Percentiles rank a stretch among this genome's conserved stretches.
Conservation (phyloP, 23 tunicate species). For the Oikopleura vanhoeffeni region DNA sequence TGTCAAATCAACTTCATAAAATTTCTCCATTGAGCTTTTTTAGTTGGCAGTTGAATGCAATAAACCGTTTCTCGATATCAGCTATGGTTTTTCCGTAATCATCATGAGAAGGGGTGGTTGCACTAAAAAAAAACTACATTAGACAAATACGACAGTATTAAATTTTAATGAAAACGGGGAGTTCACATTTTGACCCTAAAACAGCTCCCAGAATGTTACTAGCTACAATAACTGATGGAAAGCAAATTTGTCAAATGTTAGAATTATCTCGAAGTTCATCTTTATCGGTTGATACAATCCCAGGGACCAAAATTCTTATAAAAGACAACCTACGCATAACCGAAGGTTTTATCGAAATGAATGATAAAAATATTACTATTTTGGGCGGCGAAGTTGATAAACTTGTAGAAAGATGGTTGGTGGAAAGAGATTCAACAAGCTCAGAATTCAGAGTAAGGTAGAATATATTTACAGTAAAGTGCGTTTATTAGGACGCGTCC, state of each 20-base stretch:
- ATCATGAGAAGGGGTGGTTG: no score
- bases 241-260: background rate
- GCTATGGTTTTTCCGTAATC: no score
- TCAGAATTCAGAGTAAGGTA: background rate
- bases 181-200: no score
- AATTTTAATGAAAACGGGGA: no score
- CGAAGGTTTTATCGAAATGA: conserved; percentile 29
- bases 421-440: conserved; percentile 19
- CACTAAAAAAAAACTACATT: no score
- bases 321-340: conserved; percentile 18
- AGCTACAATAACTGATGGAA: conserved; percentile 50
- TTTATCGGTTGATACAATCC: conserved; percentile 31
- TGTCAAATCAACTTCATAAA: no score
- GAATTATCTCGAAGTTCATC: background rate
- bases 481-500: no score
- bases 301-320: conserved; percentile 52
- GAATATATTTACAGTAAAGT: no score
- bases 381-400: conserved; percentile 70
- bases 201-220: conserved; percentile 49
- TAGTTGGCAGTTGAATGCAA: no score
- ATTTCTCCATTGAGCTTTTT: no score
- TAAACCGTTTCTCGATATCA: no score
- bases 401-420: conserved; percentile 62
- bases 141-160: no score
- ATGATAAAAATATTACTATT: conserved; percentile 11